Evolutionary conservation across 1,140 invertebrate species (phyloP).

Genomic region (Hypsibius dujardini): DNA sequence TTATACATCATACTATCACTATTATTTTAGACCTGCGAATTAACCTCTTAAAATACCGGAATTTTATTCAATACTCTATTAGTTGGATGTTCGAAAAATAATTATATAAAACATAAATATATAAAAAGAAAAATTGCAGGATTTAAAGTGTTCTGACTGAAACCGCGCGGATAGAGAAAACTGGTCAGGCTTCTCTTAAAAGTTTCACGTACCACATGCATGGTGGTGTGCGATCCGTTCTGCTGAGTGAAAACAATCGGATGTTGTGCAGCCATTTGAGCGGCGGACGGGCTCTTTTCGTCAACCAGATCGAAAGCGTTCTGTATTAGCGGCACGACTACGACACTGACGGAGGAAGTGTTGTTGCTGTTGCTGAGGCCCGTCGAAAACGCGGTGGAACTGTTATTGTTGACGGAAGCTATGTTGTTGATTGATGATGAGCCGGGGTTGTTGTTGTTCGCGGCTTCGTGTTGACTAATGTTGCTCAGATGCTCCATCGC

Average conservation of each 20-base stretch:
- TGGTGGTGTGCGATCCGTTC: not conserved
- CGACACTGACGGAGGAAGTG: not conserved
- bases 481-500: not conserved
- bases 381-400: not conserved
- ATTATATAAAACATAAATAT: not conserved
- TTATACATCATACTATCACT: too few species aligned
- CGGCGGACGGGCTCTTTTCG: not conserved
- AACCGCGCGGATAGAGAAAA: too few species aligned
- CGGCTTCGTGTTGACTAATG: not conserved
- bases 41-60: not conserved
- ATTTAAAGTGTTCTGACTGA: not conserved
- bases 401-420: not conserved
- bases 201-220: not conserved
- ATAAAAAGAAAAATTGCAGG: not conserved
- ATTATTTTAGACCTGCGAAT: too few species aligned
- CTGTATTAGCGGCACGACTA: conserved; percentile 7
- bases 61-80: not conserved
- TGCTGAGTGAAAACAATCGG: not conserved
- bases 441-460: not conserved
- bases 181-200: too few species aligned
- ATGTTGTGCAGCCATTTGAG: not conserved
- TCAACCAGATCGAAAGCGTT: conserved; percentile 9
- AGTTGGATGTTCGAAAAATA: not conserved
- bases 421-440: not conserved
- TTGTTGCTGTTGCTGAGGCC: not conserved